Evolutionary conservation across 2,797 vertebrate genomes (phyloP), one percentile per base, ranked within the genome.

Genomic region (Falco biarmicus): DNA sequence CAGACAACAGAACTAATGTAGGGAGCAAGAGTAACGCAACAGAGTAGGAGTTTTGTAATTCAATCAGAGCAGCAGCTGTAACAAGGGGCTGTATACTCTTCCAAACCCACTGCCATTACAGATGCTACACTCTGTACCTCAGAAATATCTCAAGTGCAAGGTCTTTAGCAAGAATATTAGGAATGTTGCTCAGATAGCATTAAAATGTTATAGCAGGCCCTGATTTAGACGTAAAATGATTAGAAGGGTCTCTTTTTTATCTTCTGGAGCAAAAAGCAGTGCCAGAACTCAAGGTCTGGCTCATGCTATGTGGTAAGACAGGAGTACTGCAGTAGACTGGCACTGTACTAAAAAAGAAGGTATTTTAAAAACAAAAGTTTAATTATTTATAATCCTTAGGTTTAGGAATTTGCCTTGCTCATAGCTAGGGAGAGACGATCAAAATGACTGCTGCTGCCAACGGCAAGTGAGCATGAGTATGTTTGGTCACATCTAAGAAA

Each of bases 281-380:
- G 2, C 11, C 53, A 83, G 34, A 45, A 65, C 18, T 53, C 45
- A 19, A 68, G n/a, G 21, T 53, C 19, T 71, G 41, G 31, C n/a
- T 84, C 34, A 17, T 25, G 34, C 50, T 47, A 26, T 26, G 1
- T 0, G 0, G 1, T 50, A 39, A 51, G 10, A 41, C 18, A 45
- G 43, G 25, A 54, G 17, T 47, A 24, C 5, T 28, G 12, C 15
- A 3, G 2, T 1, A 43, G 47, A 43, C 18, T 45, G 22, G 5
- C 26, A 14, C 34, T 54, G 29, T 29, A 31, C 12, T 65, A 16
- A 76, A 89, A 89, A 19, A 0, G 0, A 78, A 84, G 10, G 4
- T 34, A 26, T 81, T 75, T 73, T 28, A 37, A 95, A 94, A 43
- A 1, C 25, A 53, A 25, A 53, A 5, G 17, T 41, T 50, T 59